Percentiles rank a stretch among this genome's conserved stretches.
Conservation (phyloP, 53 echinoderm and acorn worm species). For the Holothuria leucospilota region DNA sequence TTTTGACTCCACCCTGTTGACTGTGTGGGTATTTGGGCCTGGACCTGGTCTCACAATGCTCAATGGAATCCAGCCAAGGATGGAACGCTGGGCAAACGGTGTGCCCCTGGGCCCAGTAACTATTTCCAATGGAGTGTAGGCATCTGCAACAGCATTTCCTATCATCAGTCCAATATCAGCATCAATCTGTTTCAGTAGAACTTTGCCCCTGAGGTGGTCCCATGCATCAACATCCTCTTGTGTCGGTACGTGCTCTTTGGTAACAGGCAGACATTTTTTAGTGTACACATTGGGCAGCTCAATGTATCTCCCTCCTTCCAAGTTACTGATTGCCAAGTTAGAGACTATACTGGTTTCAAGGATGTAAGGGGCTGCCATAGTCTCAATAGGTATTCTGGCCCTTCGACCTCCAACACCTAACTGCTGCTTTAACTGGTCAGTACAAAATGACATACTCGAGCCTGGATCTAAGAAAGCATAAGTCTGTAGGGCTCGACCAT, state of each 20-base stretch:
- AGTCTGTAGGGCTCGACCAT: conserved; percentile 40
- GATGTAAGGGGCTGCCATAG: conserved; percentile 39
- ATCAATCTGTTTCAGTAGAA: conserved; percentile 29
- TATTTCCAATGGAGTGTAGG: conserved; percentile 55
- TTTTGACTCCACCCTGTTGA: conserved; percentile 3
- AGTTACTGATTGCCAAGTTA: conserved; percentile 33
- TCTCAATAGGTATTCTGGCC: conserved; percentile 51
- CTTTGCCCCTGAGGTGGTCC: conserved; percentile 48
- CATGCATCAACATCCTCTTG: conserved; percentile 60
- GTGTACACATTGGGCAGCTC: conserved; percentile 51
- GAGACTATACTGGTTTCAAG: conserved; percentile 43
- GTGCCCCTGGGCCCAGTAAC: conserved; percentile 49
- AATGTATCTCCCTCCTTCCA: conserved; percentile 39
- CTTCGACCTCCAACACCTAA: conserved; percentile 46
- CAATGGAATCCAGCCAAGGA: conserved; percentile 57
- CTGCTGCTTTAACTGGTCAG: conserved; percentile 45
- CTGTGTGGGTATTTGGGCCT: neutral
- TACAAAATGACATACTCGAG: conserved; percentile 56
- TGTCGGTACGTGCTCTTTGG: conserved; percentile 51
- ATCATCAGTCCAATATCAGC: conserved; percentile 68
- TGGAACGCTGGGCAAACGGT: conserved; percentile 50
- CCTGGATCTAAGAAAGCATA: conserved; percentile 69
- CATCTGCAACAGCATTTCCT: conserved; percentile 61
- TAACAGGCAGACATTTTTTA: conserved; percentile 47
- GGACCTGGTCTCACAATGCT: conserved; percentile 22